phyloP scores from a whole-genome alignment of 2,888 invertebrate species.

The Vesta saturnalis region DNA sequence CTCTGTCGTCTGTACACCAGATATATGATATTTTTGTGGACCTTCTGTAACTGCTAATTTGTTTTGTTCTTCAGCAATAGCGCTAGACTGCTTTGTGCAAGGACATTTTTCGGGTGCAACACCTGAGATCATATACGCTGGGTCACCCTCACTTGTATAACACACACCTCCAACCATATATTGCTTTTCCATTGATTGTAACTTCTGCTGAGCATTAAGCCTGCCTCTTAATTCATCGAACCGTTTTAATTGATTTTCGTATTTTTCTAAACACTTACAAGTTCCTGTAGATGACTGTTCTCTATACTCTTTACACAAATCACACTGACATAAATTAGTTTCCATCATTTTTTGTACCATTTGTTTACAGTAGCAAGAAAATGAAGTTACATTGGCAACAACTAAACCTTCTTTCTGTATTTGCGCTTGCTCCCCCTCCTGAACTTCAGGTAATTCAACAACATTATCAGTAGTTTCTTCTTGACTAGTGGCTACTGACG shows the following conservation, averaged over 20 bases:
- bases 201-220: slow-evolving; percentile 34
- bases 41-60: too few relatives aligned
- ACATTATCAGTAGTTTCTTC: too few relatives aligned
- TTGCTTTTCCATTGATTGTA: slow-evolving; percentile 32
- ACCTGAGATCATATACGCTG: slow-evolving; percentile 46
- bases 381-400: background rate
- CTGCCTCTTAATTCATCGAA: slow-evolving; percentile 39
- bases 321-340: slow-evolving; percentile 44
- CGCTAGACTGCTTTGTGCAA: slow-evolving; percentile 4
- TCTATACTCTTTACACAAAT: slow-evolving; percentile 41
- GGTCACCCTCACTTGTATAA: slow-evolving; percentile 46
- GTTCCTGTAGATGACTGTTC: slow-evolving; percentile 19
- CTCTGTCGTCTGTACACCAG: slow-evolving; percentile 53
- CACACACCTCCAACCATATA: slow-evolving; percentile 45
- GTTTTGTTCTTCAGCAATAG: too few relatives aligned
- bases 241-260: slow-evolving; percentile 39
- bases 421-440: background rate
- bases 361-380: slow-evolving; percentile 44
- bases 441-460: background rate
- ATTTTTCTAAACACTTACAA: slow-evolving; percentile 49
- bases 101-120: slow-evolving; percentile 18
- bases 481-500: too few relatives aligned
- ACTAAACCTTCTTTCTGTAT: background rate
- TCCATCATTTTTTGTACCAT: slow-evolving; percentile 42
- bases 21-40: slow-evolving; percentile 52